phyloP scores from a whole-genome alignment of 2,797 vertebrate genomes.

The Sebastes vulpes region DNA sequence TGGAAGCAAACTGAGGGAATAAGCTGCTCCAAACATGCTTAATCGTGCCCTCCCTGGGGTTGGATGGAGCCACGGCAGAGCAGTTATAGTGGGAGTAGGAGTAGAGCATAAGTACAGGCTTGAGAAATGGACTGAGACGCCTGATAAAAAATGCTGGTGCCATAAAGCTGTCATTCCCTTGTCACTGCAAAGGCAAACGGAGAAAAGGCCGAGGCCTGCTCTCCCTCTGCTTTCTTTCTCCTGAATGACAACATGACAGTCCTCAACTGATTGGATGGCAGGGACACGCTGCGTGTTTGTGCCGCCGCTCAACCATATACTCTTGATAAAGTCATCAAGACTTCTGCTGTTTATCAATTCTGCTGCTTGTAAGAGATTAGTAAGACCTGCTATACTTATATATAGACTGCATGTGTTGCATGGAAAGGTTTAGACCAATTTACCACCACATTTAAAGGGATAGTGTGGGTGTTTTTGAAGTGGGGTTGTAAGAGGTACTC shows the following conservation, averaged over 20 bases:
- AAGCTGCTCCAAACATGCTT: conserved; percentile 16
- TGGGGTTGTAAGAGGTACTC: too few species aligned
- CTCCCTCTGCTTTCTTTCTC: conserved; percentile 16
- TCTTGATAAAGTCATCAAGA: conserved; percentile 49
- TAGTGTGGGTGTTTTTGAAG: too few species aligned
- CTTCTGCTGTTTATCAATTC: conserved; percentile 16
- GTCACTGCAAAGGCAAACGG: conserved; percentile 36
- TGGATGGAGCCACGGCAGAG: conserved; percentile 6
- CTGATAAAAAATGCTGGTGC: conserved; percentile 59
- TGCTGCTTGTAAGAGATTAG: not conserved
- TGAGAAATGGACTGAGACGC: conserved; percentile 43
- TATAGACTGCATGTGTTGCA: not conserved
- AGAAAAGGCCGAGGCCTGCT: conserved; percentile 14
- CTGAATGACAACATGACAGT: conserved; percentile 63
- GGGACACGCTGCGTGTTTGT: conserved; percentile 5
- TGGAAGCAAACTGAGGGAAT: not conserved
- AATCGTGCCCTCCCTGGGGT: not conserved
- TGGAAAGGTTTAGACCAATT: not conserved
- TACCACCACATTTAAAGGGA: too few species aligned
- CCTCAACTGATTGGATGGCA: conserved; percentile 43
- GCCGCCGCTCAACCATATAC: conserved; percentile 28
- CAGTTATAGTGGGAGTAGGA: conserved; percentile 2
- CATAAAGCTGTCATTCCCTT: conserved; percentile 60
- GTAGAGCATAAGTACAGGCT: conserved; percentile 19
- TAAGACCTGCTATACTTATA: not conserved